phyloP scores from a whole-genome alignment of 2,797 vertebrate species.

The Lithobates pipiens region DNA sequence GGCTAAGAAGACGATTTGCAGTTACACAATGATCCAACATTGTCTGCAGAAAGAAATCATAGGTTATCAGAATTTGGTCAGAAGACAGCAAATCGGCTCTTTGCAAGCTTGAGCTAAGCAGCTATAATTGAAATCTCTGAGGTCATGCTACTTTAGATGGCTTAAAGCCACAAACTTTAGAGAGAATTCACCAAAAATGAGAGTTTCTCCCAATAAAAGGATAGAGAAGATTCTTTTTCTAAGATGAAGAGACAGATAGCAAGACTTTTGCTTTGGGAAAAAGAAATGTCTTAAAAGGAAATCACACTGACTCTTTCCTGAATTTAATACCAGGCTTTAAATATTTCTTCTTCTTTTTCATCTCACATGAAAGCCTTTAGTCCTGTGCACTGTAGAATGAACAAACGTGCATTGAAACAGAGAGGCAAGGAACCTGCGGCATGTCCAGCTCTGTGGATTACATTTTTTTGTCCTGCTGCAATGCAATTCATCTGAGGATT shows the following conservation, averaged over 20 bases:
- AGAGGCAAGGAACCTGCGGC: background rate
- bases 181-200: constrained; percentile 36
- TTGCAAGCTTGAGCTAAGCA: constrained; percentile 40
- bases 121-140: constrained; percentile 53
- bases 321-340: constrained; percentile 16
- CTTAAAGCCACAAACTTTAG: constrained; percentile 45
- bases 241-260: constrained; percentile 33
- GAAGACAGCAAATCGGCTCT: constrained; percentile 1
- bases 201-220: constrained; percentile 45
- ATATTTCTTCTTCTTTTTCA: background rate
- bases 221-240: constrained; percentile 41
- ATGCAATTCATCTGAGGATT: constrained; percentile 7
- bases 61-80: background rate
- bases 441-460: constrained; percentile 5
- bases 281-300: constrained; percentile 27
- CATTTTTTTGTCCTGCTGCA: background rate
- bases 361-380: constrained; percentile 5
- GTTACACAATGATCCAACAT: constrained; percentile 12
- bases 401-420: background rate
- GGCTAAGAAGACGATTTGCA: background rate
- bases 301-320: constrained; percentile 18
- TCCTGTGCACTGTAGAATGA: background rate
- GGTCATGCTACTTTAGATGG: constrained; percentile 46
- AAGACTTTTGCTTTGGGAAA: constrained; percentile 42
- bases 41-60: constrained; percentile 8